Base-by-base conservation (phyloP, 2,888 invertebrate genomes). In the Apeira syringaria region DNA sequence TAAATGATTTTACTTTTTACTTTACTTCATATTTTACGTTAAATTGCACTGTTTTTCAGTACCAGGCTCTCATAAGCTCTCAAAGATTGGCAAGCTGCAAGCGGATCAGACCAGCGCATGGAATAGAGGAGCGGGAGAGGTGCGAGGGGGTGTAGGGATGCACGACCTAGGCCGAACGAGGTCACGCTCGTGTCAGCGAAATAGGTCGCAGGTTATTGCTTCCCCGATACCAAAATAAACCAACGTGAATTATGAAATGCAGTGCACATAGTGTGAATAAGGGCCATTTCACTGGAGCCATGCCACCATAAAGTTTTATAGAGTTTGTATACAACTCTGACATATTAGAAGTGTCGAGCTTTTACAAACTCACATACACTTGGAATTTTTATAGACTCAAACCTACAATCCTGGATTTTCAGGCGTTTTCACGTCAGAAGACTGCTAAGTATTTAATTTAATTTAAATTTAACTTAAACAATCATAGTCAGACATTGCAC, bases 131-230 rank as follows among this genome's bases (percentile, higher is more conserved):
- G 29, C n/a, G 27, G 31, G 34, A 26, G 38, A 34, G 18, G 43
- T 11, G 32, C 27, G 33, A 29, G 29, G 28, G 11, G 36, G 12
- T 37, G 53, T 54, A 47, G 59, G 56, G 61, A 59, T 59, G 45
- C 41, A 52, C 53, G 83, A 79, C 86, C 84, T 74, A 79, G 77
- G 81, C 69, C 72, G 69, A 58, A 80, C 70, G 32, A 26, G 86
- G 87, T 86, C 86, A 81, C 26, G 70, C 74, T 37, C 66, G 64
- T 82, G 81, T 80, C 82, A 76, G 69, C 68, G 59, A 86, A 78
- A 79, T 82, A 57, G 86, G 87, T 80, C 84, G 65, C 77, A 79
- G 77, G 77, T 77, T 78, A 74, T 72, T 74, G 74, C 74, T 68
- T 64, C 59, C 68, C 64, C 46, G 61, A 47, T 62, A 77, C 74